These are phyloP conservation scores for Porites rus DNA, from an alignment of 92 coral and sea anemone genomes.

Conservation along the genomic window DNA sequence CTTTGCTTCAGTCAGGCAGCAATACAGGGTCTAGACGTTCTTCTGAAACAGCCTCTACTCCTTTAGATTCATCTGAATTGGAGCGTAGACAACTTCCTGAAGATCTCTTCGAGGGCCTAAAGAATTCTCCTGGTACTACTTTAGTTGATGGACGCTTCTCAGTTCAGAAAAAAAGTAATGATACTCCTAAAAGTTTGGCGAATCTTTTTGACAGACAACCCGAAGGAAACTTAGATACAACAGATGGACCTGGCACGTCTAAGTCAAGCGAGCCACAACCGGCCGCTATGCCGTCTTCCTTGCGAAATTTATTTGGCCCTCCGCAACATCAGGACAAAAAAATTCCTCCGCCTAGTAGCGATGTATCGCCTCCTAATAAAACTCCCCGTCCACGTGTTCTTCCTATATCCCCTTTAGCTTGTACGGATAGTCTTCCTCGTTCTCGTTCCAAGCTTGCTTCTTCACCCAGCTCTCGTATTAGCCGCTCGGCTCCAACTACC, in stretches of 20 bases:
- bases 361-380: neutral
- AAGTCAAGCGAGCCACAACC: slow-evolving; percentile 3
- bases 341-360: neutral
- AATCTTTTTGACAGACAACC: slow-evolving; percentile 8
- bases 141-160: slow-evolving; percentile 20
- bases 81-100: neutral
- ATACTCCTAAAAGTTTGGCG: slow-evolving; percentile 10
- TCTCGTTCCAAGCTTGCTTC: neutral
- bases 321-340: neutral
- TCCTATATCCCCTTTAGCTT: slow-evolving; percentile 31
- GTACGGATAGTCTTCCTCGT: neutral
- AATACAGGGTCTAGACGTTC: slow-evolving; percentile 6
- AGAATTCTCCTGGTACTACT: slow-evolving; percentile 22
- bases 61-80: slow-evolving; percentile 18
- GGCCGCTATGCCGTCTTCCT: slow-evolving; percentile 19
- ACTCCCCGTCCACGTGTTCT: slow-evolving; percentile 11
- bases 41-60: slow-evolving; percentile 28
- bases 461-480: slow-evolving; percentile 31
- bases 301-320: slow-evolving; percentile 26
- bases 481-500: slow-evolving; percentile 42
- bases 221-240: neutral
- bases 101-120: slow-evolving; percentile 24
- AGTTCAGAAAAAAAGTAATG: neutral
- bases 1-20: slow-evolving; percentile 23
- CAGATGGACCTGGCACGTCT: slow-evolving; percentile 1